Conservation (phyloP, 2,113 vertebrate species). For the Epinephelus lanceolatus region DNA sequence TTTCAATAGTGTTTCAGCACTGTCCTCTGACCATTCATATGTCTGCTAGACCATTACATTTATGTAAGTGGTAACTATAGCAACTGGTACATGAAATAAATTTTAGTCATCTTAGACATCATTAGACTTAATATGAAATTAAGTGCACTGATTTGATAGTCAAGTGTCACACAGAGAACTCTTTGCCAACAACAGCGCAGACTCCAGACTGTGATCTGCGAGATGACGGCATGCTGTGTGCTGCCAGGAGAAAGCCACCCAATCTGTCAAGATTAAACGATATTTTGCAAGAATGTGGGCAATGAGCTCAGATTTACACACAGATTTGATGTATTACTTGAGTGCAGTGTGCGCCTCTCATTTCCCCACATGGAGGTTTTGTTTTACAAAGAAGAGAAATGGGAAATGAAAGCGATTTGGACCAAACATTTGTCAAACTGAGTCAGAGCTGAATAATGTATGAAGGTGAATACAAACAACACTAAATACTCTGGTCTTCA, state of each 20-base stretch:
- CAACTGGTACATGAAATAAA: constrained; percentile 35
- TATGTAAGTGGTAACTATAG: constrained; percentile 40
- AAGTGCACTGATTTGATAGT: constrained; percentile 30
- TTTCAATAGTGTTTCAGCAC: constrained; percentile 1
- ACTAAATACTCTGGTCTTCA: constrained; percentile 14
- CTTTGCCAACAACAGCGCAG: constrained; percentile 41
- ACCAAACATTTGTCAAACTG: constrained; percentile 17
- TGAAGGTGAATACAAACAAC: constrained; percentile 6
- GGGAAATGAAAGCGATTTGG: background rate
- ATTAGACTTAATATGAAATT: constrained; percentile 18
- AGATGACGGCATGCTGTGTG: constrained; percentile 50
- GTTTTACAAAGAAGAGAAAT: background rate
- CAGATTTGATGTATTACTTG: constrained; percentile 3
- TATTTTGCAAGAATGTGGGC: constrained; percentile 15
- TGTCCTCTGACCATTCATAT: background rate
- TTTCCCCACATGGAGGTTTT: constrained; percentile 5
- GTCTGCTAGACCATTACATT: background rate
- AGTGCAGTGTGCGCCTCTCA: background rate
- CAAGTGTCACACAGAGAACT: constrained; percentile 13
- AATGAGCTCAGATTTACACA: constrained; percentile 13
- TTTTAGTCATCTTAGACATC: constrained; percentile 26
- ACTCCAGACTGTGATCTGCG: constrained; percentile 49
- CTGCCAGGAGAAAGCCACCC: constrained; percentile 53
- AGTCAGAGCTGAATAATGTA: constrained; percentile 25
- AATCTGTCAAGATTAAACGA: constrained; percentile 48